A percentile compares a stretch with the other conserved stretches of the same genome.
These are phyloP conservation scores for Monopis laevigella DNA, from an alignment of 2,888 invertebrate genomes.

Conservation along the genomic window DNA sequence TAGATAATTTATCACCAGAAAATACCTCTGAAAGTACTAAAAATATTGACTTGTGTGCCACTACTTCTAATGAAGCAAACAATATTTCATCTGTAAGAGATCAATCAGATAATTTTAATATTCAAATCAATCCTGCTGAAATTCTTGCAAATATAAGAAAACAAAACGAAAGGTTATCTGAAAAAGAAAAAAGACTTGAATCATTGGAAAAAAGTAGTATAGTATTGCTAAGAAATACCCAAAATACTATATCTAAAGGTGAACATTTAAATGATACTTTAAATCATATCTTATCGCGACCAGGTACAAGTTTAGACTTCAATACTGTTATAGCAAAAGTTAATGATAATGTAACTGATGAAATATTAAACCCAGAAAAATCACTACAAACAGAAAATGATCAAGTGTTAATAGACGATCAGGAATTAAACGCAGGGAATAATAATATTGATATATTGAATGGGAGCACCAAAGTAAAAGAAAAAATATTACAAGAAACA, in stretches of 20 bases:
- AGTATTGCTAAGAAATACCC: slow-evolving; percentile 25
- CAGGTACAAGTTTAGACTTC: slow-evolving; percentile 25
- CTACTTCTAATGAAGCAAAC: not conserved
- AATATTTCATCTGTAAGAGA: not conserved
- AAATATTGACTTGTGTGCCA: not conserved
- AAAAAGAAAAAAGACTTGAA: slow-evolving; percentile 31
- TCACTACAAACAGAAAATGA: slow-evolving; percentile 2
- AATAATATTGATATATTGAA: not conserved
- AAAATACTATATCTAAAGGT: slow-evolving; percentile 25
- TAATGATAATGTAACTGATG: slow-evolving; percentile 9
- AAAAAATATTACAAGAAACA: not conserved
- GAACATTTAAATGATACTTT: slow-evolving; percentile 27
- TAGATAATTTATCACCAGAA: too few relatives aligned
- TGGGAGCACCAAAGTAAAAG: not conserved
- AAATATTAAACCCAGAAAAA: not conserved
- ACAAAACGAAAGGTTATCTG: slow-evolving; percentile 30
- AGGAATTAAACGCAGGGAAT: not conserved
- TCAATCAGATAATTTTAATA: not conserved
- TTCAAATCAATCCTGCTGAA: slow-evolving; percentile 25
- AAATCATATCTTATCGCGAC: slow-evolving; percentile 28
- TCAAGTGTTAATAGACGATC: not conserved
- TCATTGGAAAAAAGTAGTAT: slow-evolving; percentile 28
- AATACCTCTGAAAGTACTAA: too few relatives aligned
- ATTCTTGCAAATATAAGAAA: slow-evolving; percentile 32
- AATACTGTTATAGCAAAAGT: slow-evolving; percentile 12